Evolutionary conservation across 1,140 invertebrate genomes (phyloP).

Genomic region (Matsumurasca onukii): DNA sequence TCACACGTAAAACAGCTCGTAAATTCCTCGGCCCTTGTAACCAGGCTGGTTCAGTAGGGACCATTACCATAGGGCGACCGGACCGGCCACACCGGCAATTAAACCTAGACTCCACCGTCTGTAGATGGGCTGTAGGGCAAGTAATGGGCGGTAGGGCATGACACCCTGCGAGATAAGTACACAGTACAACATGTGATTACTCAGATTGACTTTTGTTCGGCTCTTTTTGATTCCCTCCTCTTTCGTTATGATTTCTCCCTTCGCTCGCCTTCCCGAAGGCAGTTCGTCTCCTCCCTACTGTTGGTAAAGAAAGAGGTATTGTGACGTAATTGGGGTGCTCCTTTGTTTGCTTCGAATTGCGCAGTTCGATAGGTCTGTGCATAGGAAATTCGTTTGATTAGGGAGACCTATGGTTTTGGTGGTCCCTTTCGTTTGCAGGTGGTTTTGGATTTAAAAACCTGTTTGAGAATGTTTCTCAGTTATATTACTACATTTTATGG

Average conservation of each 20-base stretch:
- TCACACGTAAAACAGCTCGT: neutral
- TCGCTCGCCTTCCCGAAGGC: no score
- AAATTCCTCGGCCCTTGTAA: neutral
- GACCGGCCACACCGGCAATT: neutral
- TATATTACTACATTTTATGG: no score
- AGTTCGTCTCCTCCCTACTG: no score
- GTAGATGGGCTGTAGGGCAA: neutral
- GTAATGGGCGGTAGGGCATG: neutral
- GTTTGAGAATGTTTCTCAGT: no score
- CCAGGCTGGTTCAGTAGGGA: neutral
- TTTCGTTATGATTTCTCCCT: neutral
- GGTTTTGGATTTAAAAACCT: no score
- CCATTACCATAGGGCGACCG: neutral
- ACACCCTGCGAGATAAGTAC: neutral
- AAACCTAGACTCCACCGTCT: neutral
- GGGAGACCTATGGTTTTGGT: no score
- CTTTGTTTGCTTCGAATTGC: no score
- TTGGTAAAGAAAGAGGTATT: no score
- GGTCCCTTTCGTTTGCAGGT: no score
- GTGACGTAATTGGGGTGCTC: no score
- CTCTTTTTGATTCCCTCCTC: neutral
- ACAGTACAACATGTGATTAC: neutral
- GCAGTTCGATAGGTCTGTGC: no score
- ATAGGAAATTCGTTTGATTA: no score
- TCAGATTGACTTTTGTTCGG: neutral